Percentiles rank a stretch among this genome's conserved stretches.
These are phyloP conservation scores for Strix uralensis DNA, from an alignment of 2,113 vertebrate species.

Conservation along the genomic window DNA sequence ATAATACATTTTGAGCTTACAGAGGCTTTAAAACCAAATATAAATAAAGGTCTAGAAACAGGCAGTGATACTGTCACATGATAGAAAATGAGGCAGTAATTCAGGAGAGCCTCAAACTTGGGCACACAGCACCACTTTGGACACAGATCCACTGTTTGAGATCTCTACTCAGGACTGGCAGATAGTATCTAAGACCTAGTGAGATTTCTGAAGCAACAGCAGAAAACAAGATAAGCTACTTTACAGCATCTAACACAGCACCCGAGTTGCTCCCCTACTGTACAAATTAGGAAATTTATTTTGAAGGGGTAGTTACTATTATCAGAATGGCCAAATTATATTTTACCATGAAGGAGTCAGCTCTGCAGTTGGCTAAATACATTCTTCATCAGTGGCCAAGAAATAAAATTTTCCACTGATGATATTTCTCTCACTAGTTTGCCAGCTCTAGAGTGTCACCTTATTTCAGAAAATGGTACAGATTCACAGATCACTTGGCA, in stretches of 20 bases:
- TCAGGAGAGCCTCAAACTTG: not conserved
- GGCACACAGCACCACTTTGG: not conserved
- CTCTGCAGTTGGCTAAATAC: not conserved
- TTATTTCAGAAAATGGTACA: not conserved
- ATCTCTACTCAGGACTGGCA: not conserved
- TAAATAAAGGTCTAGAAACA: not conserved
- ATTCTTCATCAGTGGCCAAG: not conserved
- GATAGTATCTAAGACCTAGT: not conserved
- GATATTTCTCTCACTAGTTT: not conserved
- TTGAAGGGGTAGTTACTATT: not conserved
- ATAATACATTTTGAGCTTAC: not conserved
- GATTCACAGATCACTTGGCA: not conserved
- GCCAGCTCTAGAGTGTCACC: not conserved
- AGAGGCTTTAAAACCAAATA: not conserved
- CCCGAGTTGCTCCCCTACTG: not conserved
- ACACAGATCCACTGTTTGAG: not conserved
- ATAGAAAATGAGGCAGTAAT: not conserved
- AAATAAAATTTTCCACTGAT: not conserved
- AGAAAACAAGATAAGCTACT: not conserved
- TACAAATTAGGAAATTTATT: not conserved
- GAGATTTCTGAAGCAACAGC: not conserved
- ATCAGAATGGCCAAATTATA: not conserved
- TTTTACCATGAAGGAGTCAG: not conserved
- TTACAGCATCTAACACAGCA: not conserved
- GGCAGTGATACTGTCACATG: not conserved